These are phyloP conservation scores for Lasius fuliginosus DNA, from an alignment of 2,888 invertebrate genomes.

Conservation along the genomic window DNA sequence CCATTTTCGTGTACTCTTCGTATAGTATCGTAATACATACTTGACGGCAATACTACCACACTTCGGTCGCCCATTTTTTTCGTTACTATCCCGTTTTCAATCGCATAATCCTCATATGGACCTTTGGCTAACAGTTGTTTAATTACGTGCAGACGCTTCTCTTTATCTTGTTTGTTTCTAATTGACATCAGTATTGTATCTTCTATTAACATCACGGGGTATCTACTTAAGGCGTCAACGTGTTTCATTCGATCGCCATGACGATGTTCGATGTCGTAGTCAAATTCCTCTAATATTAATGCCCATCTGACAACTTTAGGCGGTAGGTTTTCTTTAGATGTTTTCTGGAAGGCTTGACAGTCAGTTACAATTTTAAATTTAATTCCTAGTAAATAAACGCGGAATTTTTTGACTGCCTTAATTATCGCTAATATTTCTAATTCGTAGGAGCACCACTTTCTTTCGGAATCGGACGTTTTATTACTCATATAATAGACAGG, in stretches of 20 bases:
- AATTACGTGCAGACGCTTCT: background rate
- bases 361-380: too few relatives aligned
- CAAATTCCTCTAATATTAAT: constrained; percentile 33
- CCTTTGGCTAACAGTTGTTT: background rate
- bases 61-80: background rate
- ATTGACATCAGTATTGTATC: background rate
- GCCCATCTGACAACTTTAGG: constrained; percentile 33
- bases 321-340: constrained; percentile 3
- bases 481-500: too few relatives aligned
- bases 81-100: background rate
- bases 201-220: background rate
- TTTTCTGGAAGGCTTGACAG: constrained; percentile 13
- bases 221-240: constrained; percentile 34
- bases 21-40: background rate
- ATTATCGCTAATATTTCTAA: too few relatives aligned
- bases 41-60: background rate
- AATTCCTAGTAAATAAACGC: too few relatives aligned
- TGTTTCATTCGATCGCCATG: background rate
- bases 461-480: too few relatives aligned
- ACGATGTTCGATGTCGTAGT: constrained; percentile 34
- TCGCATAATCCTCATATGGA: background rate
- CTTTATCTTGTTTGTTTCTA: background rate
- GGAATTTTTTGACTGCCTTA: too few relatives aligned
- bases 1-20: background rate
- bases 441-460: too few relatives aligned